phyloP scores from a whole-genome alignment of 2,113 vertebrate species.

The Dryoscopus gambensis region DNA sequence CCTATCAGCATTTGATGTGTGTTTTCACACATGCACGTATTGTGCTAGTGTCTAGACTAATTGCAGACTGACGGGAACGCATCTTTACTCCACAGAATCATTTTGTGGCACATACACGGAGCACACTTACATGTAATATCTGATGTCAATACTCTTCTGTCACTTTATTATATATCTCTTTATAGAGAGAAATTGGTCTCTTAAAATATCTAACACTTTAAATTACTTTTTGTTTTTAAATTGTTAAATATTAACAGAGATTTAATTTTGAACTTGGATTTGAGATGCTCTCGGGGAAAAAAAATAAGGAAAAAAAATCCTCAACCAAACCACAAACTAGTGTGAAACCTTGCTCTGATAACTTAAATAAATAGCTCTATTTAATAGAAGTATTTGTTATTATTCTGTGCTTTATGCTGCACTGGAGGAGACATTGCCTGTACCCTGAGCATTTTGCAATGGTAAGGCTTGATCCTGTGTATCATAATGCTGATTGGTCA shows the following conservation, averaged over 20 bases:
- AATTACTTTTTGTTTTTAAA: background rate
- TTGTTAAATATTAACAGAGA: background rate
- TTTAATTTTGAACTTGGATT: background rate
- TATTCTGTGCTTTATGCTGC: background rate
- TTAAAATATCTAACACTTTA: background rate
- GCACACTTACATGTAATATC: background rate
- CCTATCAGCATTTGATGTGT: background rate
- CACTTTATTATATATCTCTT: background rate
- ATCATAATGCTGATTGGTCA: background rate
- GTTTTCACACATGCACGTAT: background rate
- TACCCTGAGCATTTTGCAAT: background rate
- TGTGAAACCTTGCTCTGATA: background rate
- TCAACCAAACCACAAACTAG: background rate
- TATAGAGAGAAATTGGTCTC: background rate
- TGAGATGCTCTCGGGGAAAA: background rate
- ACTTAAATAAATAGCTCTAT: background rate
- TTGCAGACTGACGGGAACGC: background rate
- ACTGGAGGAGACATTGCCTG: background rate
- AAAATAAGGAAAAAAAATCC: background rate
- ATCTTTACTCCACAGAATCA: background rate
- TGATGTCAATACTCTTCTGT: conserved; percentile 43
- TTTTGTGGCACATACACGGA: background rate
- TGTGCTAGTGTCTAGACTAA: background rate
- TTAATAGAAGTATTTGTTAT: background rate
- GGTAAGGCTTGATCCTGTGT: background rate